phyloP scores from a whole-genome alignment of 1,140 invertebrate species.

The Camponotus floridanus region DNA sequence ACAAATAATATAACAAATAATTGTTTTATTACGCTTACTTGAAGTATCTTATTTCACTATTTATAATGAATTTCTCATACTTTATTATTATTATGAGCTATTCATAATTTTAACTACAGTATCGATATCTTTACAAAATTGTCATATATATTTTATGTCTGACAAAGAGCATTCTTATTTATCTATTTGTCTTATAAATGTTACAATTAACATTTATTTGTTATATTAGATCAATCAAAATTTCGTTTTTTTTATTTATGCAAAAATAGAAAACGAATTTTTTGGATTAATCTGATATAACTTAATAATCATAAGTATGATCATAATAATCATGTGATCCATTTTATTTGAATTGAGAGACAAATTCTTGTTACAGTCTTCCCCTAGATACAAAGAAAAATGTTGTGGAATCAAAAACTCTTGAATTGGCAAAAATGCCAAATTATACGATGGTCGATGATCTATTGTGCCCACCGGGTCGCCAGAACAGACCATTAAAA shows the following conservation, averaged over 20 bases:
- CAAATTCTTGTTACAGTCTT: constrained; percentile 78
- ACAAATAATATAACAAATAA: background rate
- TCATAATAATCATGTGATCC: too few species aligned
- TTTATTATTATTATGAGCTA: constrained; percentile 18
- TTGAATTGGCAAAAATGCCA: constrained; percentile 83
- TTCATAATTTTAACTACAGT: constrained; percentile 5
- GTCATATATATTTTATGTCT: constrained; percentile 21
- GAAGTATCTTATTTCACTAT: background rate
- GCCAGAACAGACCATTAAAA: constrained; percentile 91
- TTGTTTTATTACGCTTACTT: background rate
- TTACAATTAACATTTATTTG: background rate
- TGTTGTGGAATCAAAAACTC: constrained; percentile 75
- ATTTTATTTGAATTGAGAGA: constrained; percentile 58
- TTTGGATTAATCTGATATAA: constrained; percentile 8
- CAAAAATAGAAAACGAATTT: constrained; percentile 14
- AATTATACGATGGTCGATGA: constrained; percentile 92
- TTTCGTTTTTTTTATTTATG: constrained; percentile 15
- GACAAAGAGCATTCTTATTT: background rate
- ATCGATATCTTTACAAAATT: background rate
- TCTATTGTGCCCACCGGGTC: constrained; percentile 91
- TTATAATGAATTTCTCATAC: background rate
- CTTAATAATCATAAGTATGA: constrained; percentile 3
- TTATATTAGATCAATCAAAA: constrained; percentile 15
- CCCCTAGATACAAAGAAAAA: constrained; percentile 76
- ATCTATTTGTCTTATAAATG: constrained; percentile 1